Conservation (phyloP, 2,113 vertebrate species). For the Megaleporinus macrocephalus region DNA sequence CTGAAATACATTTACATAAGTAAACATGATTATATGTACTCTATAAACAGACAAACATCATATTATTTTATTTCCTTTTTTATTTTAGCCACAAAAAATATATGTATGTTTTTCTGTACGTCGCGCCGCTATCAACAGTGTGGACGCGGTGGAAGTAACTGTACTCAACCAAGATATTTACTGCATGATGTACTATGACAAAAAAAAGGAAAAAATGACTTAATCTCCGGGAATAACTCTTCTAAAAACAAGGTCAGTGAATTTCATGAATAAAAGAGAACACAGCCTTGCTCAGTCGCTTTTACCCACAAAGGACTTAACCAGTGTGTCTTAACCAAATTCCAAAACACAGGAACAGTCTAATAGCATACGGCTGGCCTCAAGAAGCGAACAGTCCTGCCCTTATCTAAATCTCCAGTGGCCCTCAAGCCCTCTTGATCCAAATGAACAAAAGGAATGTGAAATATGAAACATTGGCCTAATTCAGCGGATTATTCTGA, state of each 20-base stretch:
- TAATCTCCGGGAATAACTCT: not conserved
- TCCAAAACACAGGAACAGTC: constrained; percentile 39
- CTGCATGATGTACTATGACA: not conserved
- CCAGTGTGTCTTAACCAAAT: constrained; percentile 13
- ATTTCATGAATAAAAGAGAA: constrained; percentile 16
- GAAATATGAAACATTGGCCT: constrained; percentile 71
- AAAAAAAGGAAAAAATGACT: not conserved
- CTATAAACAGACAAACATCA: too few species aligned
- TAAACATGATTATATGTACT: not conserved
- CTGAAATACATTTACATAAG: constrained; percentile 67
- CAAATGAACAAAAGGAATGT: constrained; percentile 68
- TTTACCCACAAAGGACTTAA: not conserved
- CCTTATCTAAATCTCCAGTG: constrained; percentile 59
- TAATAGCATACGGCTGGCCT: constrained; percentile 45
- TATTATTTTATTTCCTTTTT: too few species aligned
- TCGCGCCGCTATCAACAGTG: not conserved
- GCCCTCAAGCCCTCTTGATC: constrained; percentile 58
- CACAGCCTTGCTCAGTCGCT: not conserved
- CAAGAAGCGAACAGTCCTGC: constrained; percentile 18
- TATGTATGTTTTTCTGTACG: not conserved
- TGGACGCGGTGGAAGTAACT: not conserved
- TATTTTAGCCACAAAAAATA: too few species aligned
- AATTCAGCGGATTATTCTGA: constrained; percentile 75
- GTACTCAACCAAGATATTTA: not conserved
- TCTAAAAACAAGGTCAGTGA: not conserved